Base-by-base conservation (phyloP, 2,113 vertebrate species). In the Prochilodus magdalenae region DNA sequence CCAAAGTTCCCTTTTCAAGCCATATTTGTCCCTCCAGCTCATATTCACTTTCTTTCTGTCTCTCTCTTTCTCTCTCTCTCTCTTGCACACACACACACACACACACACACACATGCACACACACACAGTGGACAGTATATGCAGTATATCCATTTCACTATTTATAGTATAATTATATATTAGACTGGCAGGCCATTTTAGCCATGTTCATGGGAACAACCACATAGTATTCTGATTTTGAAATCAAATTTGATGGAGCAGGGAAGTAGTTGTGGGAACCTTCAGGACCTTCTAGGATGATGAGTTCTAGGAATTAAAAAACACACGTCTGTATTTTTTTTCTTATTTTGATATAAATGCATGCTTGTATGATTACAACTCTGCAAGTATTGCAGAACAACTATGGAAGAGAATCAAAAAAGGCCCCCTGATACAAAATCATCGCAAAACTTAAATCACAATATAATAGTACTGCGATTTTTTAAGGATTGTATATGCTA, bases 11-110 rank as follows among this genome's bases (percentile, higher is more conserved):
- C n/a, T 11, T 11, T 33, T 73, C n/a, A 44, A 36, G 60, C 36
- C 69, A 8, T 59, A 22, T 73, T 57, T 76, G 74, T n/a, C 66
- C 75, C 80, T 27, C 66, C 27, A 86, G 77, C 26, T 72, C 77
- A 22, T 27, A 62, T 53, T 47, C 55, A 33, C 59, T 81, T 65
- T 79, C 49, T 18, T 5, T 51, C 49, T 51, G 53, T 47, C 55
- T 49, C 59, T 81, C 69, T 79, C 49, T 18, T n/a, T n/a, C 65
- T 47, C 55, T 49, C 59, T 81, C 69, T 79, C 49, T 18, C 16
- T 51, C 49, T 51, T 18, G 24, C 53, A 24, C 70, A 79, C 69
- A 78, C 53, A 26, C 55, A 27, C 70, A 77, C 72, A 78, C 70
- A 55, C 83, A 59, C 73, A 59, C 73, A 75, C 53, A 75, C 73